Evolutionary conservation across 92 coral and sea anemone genomes (phyloP).

Genomic region (Anthopleura xanthogrammica): DNA sequence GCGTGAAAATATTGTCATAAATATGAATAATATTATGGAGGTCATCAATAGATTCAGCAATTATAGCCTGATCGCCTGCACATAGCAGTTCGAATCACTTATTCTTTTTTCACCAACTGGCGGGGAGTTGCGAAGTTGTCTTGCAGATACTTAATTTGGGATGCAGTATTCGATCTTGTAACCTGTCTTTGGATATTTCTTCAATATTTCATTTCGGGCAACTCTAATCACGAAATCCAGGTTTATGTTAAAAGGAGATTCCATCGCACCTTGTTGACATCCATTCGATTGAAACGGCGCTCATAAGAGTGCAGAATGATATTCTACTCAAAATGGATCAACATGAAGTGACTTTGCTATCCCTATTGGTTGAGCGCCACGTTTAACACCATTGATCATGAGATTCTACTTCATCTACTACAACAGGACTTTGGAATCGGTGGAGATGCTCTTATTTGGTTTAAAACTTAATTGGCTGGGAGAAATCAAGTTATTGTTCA

Average conservation of each 20-base stretch:
- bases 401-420: no score
- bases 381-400: no score
- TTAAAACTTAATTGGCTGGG: no score
- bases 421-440: no score
- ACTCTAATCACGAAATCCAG: conserved; percentile 8
- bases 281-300: no score
- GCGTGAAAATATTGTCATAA: conserved; percentile 15
- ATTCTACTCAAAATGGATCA: no score
- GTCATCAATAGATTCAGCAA: conserved; percentile 26
- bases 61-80: conserved; percentile 29
- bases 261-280: conserved; percentile 14
- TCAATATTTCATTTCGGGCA: conserved; percentile 14
- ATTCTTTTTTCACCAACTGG: background rate
- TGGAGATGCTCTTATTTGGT: no score
- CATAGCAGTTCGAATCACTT: conserved; percentile 18
- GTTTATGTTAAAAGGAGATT: conserved; percentile 28
- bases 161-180: background rate
- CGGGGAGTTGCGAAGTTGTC: background rate
- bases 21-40: conserved; percentile 4
- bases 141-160: background rate
- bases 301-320: no score
- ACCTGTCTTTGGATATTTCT: conserved; percentile 19
- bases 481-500: no score
- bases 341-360: no score
- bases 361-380: no score